A percentile compares a stretch with the other conserved stretches of the same genome.
Evolutionary conservation across 2,113 vertebrate species (phyloP).

Genomic region (Thryonomys swinderianus): DNA sequence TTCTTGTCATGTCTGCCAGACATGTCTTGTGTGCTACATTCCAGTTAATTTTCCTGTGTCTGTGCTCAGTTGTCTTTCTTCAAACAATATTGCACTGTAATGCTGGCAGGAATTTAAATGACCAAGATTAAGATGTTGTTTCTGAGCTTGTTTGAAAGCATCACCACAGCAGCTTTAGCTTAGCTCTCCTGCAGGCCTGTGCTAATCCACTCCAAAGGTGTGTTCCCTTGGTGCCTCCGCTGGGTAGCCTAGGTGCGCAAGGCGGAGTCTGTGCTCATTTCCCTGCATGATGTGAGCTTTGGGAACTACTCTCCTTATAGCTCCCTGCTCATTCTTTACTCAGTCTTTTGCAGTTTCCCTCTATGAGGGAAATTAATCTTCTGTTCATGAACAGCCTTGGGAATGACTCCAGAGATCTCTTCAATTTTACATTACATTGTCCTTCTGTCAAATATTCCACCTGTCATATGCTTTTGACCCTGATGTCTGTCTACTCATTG

Average conservation of each 20-base stretch:
- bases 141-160: background rate
- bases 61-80: background rate
- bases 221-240: too few relatives aligned
- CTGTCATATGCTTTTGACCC: background rate
- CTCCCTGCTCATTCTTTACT: too few relatives aligned
- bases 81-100: background rate
- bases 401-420: background rate
- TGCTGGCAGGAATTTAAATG: background rate
- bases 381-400: background rate
- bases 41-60: background rate
- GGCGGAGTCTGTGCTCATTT: background rate
- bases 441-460: background rate
- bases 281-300: background rate
- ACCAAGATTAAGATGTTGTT: background rate
- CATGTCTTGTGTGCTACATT: background rate
- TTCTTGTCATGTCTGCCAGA: background rate
- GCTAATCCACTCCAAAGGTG: background rate
- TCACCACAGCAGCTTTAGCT: fast-evolving
- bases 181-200: background rate
- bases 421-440: too few relatives aligned
- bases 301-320: background rate
- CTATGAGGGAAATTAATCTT: background rate
- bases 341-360: background rate
- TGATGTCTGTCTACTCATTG: background rate
- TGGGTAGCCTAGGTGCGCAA: background rate